Evolutionary conservation across 1,140 invertebrate species (phyloP).

Genomic region (Berghia stephanieae): DNA sequence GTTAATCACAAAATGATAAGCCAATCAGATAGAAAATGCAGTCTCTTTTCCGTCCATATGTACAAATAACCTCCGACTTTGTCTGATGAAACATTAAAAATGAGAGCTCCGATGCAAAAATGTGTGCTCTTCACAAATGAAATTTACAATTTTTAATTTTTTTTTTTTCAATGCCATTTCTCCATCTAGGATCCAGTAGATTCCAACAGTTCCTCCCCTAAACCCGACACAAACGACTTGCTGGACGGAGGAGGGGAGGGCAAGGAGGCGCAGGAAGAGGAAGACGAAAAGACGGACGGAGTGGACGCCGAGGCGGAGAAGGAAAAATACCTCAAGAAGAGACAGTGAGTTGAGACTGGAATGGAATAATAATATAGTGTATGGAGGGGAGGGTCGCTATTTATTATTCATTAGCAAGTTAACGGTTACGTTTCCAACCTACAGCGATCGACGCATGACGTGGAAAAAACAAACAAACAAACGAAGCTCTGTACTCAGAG

Average conservation of each 20-base stretch:
- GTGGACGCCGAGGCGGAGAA: constrained; percentile 47
- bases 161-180: not conserved
- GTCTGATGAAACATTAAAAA: too few relatives aligned
- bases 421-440: too few relatives aligned
- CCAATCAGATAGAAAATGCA: constrained; percentile 93
- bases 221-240: constrained; percentile 19
- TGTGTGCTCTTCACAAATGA: too few relatives aligned
- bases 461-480: too few relatives aligned
- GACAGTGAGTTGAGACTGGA: constrained; percentile 49
- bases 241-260: constrained; percentile 22
- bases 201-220: constrained; percentile 31
- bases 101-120: too few relatives aligned
- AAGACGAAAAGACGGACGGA: constrained; percentile 24
- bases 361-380: too few relatives aligned
- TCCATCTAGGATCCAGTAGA: not conserved
- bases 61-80: too few relatives aligned
- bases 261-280: constrained; percentile 39
- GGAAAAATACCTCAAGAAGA: constrained; percentile 53
- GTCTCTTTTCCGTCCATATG: constrained; percentile 66
- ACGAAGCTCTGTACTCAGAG: too few relatives aligned
- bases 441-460: too few relatives aligned
- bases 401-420: too few relatives aligned
- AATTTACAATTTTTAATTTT: too few relatives aligned
- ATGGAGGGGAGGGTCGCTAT: too few relatives aligned
- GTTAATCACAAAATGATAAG: constrained; percentile 43